Evolutionary conservation across 2,888 invertebrate species (phyloP), one percentile per base, ranked within the genome.

Genomic region (Nipponacmea schrenckii): DNA sequence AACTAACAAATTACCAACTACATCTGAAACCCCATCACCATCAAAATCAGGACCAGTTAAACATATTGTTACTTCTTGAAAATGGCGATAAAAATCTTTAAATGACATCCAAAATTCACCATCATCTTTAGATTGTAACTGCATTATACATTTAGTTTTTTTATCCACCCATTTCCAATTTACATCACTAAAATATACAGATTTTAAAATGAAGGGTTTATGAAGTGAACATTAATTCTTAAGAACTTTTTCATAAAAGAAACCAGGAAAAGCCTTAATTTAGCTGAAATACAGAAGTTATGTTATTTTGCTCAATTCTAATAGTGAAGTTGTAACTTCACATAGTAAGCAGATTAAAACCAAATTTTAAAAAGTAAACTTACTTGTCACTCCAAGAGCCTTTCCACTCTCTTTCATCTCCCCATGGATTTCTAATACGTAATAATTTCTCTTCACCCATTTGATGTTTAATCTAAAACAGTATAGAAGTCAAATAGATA

Each of bases 31-130:
- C 2, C 89, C 89, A 75, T 90, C 89, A 4, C 85, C 85, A 72
- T 90, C 88, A 79, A 89, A 89, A 77, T 90, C 90, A 0, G 90
- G 90, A 1, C 89, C 89, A 65, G 88, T 79, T 3, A 90, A 89
- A 77, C 90, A 90, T 17, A 90, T 87, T 8, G 89, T 90, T 3
- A 90, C 87, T 75, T 90, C 89, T 67, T 88, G 87, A 79, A 90
- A 90, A 74, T 90, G 88, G 17, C 80, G 79, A 73, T 85, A 87
- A 79, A 90, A 90, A 75, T 90, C 90, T 46, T 83, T 76, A 77
- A 86, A 90, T 15, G 86, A 86, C 89, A 90, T 90, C 90, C 90
- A 90, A 81, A 90, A 90, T 79, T 90, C 90, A 2, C 90, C 90
- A 76, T 90, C 90, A 27, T 83, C 85, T 50, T 85, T 83, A 1